Evolutionary conservation across 2,888 invertebrate genomes (phyloP).

Genomic region (Baccha elongata): DNA sequence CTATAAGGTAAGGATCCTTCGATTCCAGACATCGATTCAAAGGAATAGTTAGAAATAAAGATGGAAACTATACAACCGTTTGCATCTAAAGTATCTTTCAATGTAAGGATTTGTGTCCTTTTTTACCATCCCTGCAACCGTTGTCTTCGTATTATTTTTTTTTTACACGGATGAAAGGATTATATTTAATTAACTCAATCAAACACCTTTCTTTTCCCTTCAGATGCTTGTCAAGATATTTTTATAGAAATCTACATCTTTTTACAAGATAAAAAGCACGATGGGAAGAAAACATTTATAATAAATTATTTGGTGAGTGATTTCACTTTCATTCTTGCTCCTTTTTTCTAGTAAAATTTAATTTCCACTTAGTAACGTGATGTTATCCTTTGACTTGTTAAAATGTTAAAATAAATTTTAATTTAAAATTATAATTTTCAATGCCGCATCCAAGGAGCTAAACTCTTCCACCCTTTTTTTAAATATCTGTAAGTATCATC

Average conservation of each 20-base stretch:
- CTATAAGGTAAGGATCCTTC: conserved; percentile 34
- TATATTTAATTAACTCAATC: conserved; percentile 66
- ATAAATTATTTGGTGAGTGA: conserved; percentile 45
- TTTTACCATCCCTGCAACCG: not conserved
- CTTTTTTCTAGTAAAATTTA: conserved; percentile 44
- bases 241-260: no score
- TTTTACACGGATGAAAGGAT: conserved; percentile 51
- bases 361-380: conserved; percentile 47
- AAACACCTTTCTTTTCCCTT: conserved; percentile 38
- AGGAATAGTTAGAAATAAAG: not conserved
- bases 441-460: conserved; percentile 18
- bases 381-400: conserved; percentile 58
- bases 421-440: conserved; percentile 66
- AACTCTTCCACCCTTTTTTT: conserved; percentile 4
- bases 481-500: conserved; percentile 22
- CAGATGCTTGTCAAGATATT: conserved; percentile 20
- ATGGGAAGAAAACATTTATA: conserved; percentile 6
- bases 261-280: conserved; percentile 13
- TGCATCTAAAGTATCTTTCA: conserved; percentile 23
- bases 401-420: conserved; percentile 53
- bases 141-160: conserved; percentile 15
- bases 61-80: conserved; percentile 43
- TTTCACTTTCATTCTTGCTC: conserved; percentile 42
- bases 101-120: conserved; percentile 1
- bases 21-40: conserved; percentile 45